These are phyloP conservation scores for Euura lappo DNA, from an alignment of 1,140 invertebrate species.

Conservation along the genomic window DNA sequence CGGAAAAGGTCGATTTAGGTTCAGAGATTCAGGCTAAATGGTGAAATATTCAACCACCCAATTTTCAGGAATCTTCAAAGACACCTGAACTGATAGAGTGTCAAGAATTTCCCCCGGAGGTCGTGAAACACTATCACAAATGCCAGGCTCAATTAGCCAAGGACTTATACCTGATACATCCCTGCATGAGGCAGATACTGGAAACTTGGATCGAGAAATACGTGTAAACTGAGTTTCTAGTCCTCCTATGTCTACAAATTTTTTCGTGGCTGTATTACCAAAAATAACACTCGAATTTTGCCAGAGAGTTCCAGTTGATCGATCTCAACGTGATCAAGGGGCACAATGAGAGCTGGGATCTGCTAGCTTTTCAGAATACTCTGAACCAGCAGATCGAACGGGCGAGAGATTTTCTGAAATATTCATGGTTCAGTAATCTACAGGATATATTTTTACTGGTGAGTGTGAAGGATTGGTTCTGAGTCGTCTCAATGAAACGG, in stretches of 20 bases:
- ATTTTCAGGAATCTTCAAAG: background rate
- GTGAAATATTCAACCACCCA: background rate
- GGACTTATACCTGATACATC: constrained; percentile 39
- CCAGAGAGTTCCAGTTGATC: constrained; percentile 52
- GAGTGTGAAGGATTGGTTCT: constrained; percentile 14
- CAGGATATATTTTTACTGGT: constrained; percentile 64
- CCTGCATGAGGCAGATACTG: constrained; percentile 49
- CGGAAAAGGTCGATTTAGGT: background rate
- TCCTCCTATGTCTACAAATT: no score
- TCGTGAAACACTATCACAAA: background rate
- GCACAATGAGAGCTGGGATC: constrained; percentile 64
- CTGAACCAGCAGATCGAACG: constrained; percentile 67
- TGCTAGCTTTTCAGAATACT: constrained; percentile 64
- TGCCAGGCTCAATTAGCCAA: background rate
- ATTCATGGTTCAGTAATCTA: constrained; percentile 69
- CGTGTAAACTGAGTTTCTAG: constrained; percentile 26
- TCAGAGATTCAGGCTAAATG: background rate
- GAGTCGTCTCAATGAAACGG: no score
- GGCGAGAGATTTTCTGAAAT: constrained; percentile 61
- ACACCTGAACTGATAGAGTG: background rate
- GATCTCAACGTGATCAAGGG: constrained; percentile 62
- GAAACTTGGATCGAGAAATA: constrained; percentile 46
- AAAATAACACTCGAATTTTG: background rate
- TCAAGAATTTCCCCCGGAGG: no score
- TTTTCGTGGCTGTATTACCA: no score